Percentiles rank a stretch among this genome's conserved stretches.
Evolutionary conservation across 2,113 vertebrate species (phyloP).

Genomic region (Xenopus tropicalis): DNA sequence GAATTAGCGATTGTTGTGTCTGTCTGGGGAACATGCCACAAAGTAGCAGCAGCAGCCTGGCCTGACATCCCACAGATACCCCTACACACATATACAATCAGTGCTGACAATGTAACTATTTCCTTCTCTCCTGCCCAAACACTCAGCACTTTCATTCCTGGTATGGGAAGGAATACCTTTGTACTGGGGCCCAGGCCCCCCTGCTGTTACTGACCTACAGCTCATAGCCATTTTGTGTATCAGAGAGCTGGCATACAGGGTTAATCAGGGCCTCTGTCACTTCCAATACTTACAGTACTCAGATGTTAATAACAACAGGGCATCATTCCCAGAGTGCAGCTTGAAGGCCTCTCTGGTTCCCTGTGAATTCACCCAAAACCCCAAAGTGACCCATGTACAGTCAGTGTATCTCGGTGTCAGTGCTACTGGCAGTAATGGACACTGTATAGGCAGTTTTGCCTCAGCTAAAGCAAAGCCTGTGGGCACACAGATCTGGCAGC

Average conservation of each 20-base stretch:
- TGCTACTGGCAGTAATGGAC: background rate
- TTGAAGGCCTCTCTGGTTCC: too few species aligned
- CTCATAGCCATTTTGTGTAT: too few species aligned
- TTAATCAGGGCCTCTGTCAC: background rate
- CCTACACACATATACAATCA: background rate
- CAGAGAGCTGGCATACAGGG: too few species aligned
- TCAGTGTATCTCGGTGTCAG: background rate
- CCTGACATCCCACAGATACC: background rate
- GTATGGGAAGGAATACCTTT: too few species aligned
- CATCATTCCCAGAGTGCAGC: too few species aligned
- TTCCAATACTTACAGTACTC: background rate
- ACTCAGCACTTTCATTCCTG: too few species aligned
- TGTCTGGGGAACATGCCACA: conserved; percentile 66
- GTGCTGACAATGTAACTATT: too few species aligned
- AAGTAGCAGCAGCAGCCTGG: conserved; percentile 64
- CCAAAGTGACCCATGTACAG: background rate
- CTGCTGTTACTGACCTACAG: too few species aligned
- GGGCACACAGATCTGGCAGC: background rate
- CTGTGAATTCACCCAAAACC: background rate
- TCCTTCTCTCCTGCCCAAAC: too few species aligned
- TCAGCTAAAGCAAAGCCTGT: background rate
- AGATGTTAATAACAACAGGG: too few species aligned
- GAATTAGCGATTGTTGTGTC: conserved; percentile 64
- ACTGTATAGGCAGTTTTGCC: background rate
- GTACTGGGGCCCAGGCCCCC: too few species aligned